Evolutionary conservation across 1,140 invertebrate species (phyloP), one percentile per base, ranked within the genome.

Genomic region (Drosophila littoralis): DNA sequence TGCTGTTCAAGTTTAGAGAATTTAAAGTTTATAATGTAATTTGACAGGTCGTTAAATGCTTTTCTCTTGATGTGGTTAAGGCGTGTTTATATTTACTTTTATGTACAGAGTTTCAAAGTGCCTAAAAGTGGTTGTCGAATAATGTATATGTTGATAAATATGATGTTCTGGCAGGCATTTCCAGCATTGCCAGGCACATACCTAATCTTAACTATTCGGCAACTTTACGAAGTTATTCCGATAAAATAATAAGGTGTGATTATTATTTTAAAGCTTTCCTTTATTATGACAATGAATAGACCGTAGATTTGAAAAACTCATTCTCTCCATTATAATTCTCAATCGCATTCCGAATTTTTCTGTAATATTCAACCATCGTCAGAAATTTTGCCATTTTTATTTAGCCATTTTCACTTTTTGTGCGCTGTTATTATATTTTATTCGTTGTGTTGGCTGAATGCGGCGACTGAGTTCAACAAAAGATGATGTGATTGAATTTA

Each of bases 401-500:
- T 70, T 61, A 57, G 73, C 61, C 17, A 65, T 55, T 58, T 70
- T 59, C 48, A 10, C 7, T 35, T 15, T 63, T 74, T 79, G 69
- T 74, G 50, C 52, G 36, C 74, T 75, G 66, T 69, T 86, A 74
- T 85, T 77, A 85, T 77, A 60, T n/a, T 65, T 57, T 64, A 71
- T 82, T 79, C 48, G 60, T 43, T 65, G 68, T 51, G 10, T 45
- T 58, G 43, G 22, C 22, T 28, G 22, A 28, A 5, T 28, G 22
- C 22, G 22, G 22, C 22, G 22, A 28, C 22, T 28, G 22, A 78
- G 52, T 32, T 81, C 46, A 74, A 88, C 73, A 79, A 74, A 83
- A 84, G 77, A 83, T 77, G 83, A 80, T 82, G 77, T 88, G 77
- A 88, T 88, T 88, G 84, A 88, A 88, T 89, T 83, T 57, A 35